These are phyloP conservation scores for Luehdorfia chinensis DNA, from an alignment of 1,140 invertebrate species.

Conservation along the genomic window DNA sequence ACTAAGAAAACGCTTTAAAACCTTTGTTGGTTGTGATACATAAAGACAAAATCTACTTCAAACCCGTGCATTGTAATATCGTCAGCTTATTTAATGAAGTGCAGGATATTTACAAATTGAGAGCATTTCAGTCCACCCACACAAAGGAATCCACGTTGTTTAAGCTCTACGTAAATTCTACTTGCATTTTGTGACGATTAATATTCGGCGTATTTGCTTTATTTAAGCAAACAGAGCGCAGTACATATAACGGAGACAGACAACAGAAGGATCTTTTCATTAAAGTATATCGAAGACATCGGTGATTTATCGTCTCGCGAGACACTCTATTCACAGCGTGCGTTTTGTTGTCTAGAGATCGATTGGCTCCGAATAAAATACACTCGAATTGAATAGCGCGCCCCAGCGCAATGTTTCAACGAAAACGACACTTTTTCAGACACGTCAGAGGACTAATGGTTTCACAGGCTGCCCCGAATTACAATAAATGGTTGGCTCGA, in stretches of 20 bases:
- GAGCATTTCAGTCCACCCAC: constrained; percentile 5
- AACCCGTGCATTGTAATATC: neutral
- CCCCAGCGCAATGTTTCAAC: constrained; percentile 66
- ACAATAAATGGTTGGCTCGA: constrained; percentile 62
- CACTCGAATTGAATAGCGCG: constrained; percentile 71
- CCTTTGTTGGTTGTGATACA: no score
- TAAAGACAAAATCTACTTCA: no score
- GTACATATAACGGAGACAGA: constrained; percentile 19
- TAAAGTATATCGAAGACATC: constrained; percentile 60
- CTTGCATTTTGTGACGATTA: constrained; percentile 13
- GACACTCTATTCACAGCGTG: constrained; percentile 60
- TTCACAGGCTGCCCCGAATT: constrained; percentile 61
- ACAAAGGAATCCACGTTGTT: constrained; percentile 12
- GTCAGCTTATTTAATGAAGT: constrained; percentile 8
- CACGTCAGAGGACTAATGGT: constrained; percentile 60
- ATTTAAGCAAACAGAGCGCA: constrained; percentile 15
- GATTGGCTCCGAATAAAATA: constrained; percentile 72
- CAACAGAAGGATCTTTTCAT: constrained; percentile 58
- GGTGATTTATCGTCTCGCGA: constrained; percentile 65
- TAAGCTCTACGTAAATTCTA: constrained; percentile 11
- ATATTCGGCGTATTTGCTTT: constrained; percentile 20
- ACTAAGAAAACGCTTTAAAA: no score
- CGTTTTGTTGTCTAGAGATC: constrained; percentile 73
- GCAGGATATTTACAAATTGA: constrained; percentile 4
- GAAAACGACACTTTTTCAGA: constrained; percentile 68